A percentile compares a stretch with the other conserved stretches of the same genome.
phyloP scores from a whole-genome alignment of 2,797 vertebrate genomes.

The Huso huso region DNA sequence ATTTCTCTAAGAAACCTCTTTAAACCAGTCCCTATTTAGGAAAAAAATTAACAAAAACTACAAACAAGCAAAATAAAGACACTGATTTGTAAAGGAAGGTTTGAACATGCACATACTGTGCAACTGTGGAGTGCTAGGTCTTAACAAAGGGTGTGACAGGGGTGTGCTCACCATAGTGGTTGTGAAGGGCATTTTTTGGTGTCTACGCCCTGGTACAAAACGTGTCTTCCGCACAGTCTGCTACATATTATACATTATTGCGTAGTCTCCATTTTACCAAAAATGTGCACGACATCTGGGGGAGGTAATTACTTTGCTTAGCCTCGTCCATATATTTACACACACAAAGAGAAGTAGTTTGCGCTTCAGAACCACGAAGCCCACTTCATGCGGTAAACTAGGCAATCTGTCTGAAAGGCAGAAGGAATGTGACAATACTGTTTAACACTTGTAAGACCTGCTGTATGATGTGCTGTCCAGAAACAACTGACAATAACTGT shows the following conservation, averaged over 20 bases:
- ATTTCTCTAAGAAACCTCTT: too few species aligned
- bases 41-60: too few species aligned
- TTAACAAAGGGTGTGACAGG: slow-evolving; percentile 43
- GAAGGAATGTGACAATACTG: slow-evolving; percentile 5
- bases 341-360: slow-evolving; percentile 18
- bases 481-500: background rate
- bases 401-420: slow-evolving; percentile 11
- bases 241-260: slow-evolving; percentile 22
- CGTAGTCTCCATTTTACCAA: slow-evolving; percentile 42
- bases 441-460: slow-evolving; percentile 4
- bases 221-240: slow-evolving; percentile 19
- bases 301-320: slow-evolving; percentile 41
- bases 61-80: too few species aligned
- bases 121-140: too few species aligned
- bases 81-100: too few species aligned
- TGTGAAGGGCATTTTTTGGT: slow-evolving; percentile 55
- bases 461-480: background rate
- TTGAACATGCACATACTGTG: too few species aligned
- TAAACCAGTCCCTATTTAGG: too few species aligned
- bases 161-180: slow-evolving; percentile 53
- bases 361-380: slow-evolving; percentile 2
- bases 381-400: slow-evolving; percentile 13
- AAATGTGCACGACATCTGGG: slow-evolving; percentile 44
- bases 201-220: slow-evolving; percentile 51
- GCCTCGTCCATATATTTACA: slow-evolving; percentile 26